These are phyloP conservation scores for Tetanocera ferruginea DNA, from an alignment of 2,888 invertebrate genomes.

Conservation along the genomic window DNA sequence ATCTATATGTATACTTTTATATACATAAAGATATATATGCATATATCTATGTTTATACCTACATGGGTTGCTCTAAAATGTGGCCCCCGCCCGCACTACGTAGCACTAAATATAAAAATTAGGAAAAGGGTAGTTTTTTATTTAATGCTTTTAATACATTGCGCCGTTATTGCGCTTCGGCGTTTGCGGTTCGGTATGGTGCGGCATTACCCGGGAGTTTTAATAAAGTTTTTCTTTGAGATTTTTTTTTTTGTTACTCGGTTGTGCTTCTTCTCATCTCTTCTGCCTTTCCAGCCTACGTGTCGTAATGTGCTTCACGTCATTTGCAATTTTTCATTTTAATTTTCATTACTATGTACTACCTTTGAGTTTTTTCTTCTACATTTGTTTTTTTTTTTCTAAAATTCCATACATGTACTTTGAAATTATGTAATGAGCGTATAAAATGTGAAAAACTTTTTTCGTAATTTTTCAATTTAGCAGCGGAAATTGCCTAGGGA, in stretches of 20 bases:
- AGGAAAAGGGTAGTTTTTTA: constrained; percentile 53
- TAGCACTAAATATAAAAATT: constrained; percentile 46
- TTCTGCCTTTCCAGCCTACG: constrained; percentile 37
- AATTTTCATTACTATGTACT: constrained; percentile 68
- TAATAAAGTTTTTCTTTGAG: constrained; percentile 32
- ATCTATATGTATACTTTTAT: background rate
- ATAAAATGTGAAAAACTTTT: constrained; percentile 63
- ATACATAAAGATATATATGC: constrained; percentile 6
- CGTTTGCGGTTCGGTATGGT: constrained; percentile 1
- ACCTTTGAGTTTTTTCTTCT: constrained; percentile 42
- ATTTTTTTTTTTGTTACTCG: constrained; percentile 2
- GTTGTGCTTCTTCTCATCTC: background rate
- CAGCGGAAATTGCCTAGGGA: constrained; percentile 69
- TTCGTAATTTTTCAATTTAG: constrained; percentile 68
- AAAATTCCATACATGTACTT: constrained; percentile 63
- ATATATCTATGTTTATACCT: constrained; percentile 28
- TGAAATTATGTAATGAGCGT: constrained; percentile 67
- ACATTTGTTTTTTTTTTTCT: constrained; percentile 47
- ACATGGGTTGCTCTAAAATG: constrained; percentile 31
- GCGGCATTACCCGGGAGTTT: background rate
- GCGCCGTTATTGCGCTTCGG: background rate
- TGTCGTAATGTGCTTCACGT: constrained; percentile 54
- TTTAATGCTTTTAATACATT: constrained; percentile 43
- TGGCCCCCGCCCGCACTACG: constrained; percentile 13
- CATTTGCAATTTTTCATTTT: constrained; percentile 69